phyloP scores from a whole-genome alignment of 2,888 invertebrate genomes.

The Cybosia mesomella region DNA sequence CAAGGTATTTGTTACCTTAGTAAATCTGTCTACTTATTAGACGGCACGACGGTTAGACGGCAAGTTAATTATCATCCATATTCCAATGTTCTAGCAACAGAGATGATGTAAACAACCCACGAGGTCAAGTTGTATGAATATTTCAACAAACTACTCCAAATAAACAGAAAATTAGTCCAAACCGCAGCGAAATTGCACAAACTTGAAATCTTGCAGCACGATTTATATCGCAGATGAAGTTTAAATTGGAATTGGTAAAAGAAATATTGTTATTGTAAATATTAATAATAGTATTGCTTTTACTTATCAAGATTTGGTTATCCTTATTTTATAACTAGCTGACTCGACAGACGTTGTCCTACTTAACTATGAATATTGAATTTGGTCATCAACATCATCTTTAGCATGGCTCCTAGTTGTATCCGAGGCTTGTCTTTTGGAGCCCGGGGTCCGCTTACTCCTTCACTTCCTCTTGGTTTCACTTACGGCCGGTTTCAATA shows the following conservation, averaged over 20 bases:
- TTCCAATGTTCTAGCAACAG: slow-evolving; percentile 22
- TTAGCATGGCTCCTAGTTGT: too few relatives aligned
- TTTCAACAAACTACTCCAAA: slow-evolving; percentile 27
- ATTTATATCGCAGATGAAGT: neutral
- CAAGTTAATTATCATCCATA: slow-evolving; percentile 18
- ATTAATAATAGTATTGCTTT: neutral
- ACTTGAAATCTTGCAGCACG: slow-evolving; percentile 10
- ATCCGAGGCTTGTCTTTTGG: too few relatives aligned
- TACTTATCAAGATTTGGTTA: too few relatives aligned
- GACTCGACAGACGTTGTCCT: too few relatives aligned
- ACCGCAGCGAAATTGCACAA: slow-evolving; percentile 27
- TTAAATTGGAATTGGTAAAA: neutral
- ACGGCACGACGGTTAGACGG: neutral
- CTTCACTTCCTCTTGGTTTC: too few relatives aligned
- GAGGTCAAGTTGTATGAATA: slow-evolving; percentile 28
- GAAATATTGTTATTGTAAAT: neutral
- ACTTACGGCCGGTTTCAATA: too few relatives aligned
- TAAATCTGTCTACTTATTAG: too few relatives aligned
- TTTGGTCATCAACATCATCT: too few relatives aligned
- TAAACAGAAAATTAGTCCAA: slow-evolving; percentile 31
- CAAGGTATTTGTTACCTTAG: too few relatives aligned
- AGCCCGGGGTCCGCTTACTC: too few relatives aligned
- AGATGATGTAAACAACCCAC: slow-evolving; percentile 10
- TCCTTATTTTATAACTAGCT: too few relatives aligned
- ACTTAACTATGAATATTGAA: too few relatives aligned